Conservation (phyloP, 2,113 vertebrate species). For the Heterotis niloticus region DNA sequence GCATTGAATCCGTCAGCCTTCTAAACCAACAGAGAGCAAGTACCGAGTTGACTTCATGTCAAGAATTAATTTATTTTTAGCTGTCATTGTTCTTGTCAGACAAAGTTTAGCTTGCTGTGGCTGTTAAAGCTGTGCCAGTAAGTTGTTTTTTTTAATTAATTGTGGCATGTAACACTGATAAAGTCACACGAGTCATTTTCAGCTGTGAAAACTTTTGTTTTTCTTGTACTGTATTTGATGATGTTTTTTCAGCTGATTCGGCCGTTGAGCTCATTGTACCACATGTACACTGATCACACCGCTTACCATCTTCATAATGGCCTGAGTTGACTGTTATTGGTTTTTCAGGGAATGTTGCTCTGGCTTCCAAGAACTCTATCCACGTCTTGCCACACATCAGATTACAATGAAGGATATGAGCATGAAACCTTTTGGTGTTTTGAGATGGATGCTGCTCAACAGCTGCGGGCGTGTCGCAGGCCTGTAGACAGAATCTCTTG, state of each 20-base stretch:
- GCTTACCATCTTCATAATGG: background rate
- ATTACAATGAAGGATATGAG: too few relatives aligned
- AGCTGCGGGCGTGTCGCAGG: too few relatives aligned
- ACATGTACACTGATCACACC: background rate
- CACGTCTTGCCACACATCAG: too few relatives aligned
- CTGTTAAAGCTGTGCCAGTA: background rate
- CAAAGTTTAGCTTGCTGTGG: too few relatives aligned
- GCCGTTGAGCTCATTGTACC: background rate
- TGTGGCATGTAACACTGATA: background rate
- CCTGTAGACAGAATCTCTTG: too few relatives aligned
- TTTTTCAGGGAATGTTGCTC: background rate
- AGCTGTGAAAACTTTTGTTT: background rate
- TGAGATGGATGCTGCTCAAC: too few relatives aligned
- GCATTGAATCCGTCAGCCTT: background rate
- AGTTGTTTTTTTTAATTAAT: background rate
- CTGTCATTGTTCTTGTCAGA: background rate
- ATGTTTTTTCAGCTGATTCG: background rate
- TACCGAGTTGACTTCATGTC: background rate
- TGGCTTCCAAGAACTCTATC: background rate
- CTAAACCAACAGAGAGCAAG: conserved; percentile 3
- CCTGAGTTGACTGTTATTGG: background rate
- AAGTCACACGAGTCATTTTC: background rate
- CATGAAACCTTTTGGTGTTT: too few relatives aligned
- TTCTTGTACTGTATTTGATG: background rate
- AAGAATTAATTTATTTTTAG: conserved; percentile 5